Evolutionary conservation across 1,140 invertebrate genomes (phyloP).

Genomic region (Harpegnathos saltator): DNA sequence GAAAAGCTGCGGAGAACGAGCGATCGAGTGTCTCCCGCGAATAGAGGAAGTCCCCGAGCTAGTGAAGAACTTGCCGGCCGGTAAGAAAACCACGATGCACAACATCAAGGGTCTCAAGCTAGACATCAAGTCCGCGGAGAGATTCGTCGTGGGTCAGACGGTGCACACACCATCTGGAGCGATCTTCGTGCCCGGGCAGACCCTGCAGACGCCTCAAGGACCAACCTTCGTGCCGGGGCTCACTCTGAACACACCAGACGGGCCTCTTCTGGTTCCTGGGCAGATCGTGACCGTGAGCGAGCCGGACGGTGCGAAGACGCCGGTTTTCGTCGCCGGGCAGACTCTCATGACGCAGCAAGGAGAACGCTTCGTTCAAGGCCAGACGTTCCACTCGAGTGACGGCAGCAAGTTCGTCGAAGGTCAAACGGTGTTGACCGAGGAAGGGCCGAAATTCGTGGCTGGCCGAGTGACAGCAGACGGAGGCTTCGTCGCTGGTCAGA

Average conservation of each 20-base stretch:
- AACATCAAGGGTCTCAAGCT: conserved; percentile 89
- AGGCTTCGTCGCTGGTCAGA: conserved; percentile 89
- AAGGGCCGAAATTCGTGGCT: conserved; percentile 89
- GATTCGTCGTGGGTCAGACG: conserved; percentile 90
- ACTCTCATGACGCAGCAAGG: conserved; percentile 78
- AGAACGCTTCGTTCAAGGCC: conserved; percentile 85
- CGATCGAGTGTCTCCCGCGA: conserved; percentile 87
- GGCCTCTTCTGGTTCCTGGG: conserved; percentile 90
- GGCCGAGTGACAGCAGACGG: conserved; percentile 87
- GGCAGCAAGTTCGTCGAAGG: conserved; percentile 88
- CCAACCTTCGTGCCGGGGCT: conserved; percentile 91
- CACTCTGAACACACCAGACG: conserved; percentile 89
- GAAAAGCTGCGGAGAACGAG: conserved; percentile 84
- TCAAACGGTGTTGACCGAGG: conserved; percentile 88
- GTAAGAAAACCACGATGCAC: conserved; percentile 87
- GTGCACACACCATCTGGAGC: conserved; percentile 89
- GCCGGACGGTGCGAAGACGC: conserved; percentile 77
- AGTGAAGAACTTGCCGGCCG: conserved; percentile 88
- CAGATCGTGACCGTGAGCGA: conserved; percentile 86
- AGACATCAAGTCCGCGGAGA: conserved; percentile 88
- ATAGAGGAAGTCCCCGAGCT: conserved; percentile 89
- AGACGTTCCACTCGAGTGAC: conserved; percentile 84
- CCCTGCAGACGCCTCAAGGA: conserved; percentile 89
- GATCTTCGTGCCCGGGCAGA: conserved; percentile 91
- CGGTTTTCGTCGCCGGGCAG: conserved; percentile 86